Evolutionary conservation across 2,113 vertebrate species (phyloP).

Genomic region (rabbit (Oryctolagus cuniculus)): mOryCun1.1 NC_091439.1:76215001-76215500

Average conservation of each 20-base stretch:
- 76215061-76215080: neutral
- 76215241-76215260: neutral
- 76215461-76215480: neutral
- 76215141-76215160: neutral
- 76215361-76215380: neutral
- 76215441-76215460: neutral
- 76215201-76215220: neutral
- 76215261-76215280: neutral
- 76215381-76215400: neutral
- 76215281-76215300: neutral
- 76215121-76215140: neutral
- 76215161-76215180: neutral
- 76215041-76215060: neutral
- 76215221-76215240: neutral
- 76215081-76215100: neutral
- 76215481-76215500: neutral
- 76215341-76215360: neutral
- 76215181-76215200: slow-evolving; percentile 4
- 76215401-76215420: neutral
- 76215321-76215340: neutral
- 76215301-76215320: neutral
- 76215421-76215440: neutral
- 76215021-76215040: neutral
- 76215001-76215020: slow-evolving; percentile 48
- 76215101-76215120: neutral